Evolutionary conservation across 2,888 invertebrate genomes (phyloP), one percentile per base, ranked within the genome.

Genomic region (Thereva unica): DNA sequence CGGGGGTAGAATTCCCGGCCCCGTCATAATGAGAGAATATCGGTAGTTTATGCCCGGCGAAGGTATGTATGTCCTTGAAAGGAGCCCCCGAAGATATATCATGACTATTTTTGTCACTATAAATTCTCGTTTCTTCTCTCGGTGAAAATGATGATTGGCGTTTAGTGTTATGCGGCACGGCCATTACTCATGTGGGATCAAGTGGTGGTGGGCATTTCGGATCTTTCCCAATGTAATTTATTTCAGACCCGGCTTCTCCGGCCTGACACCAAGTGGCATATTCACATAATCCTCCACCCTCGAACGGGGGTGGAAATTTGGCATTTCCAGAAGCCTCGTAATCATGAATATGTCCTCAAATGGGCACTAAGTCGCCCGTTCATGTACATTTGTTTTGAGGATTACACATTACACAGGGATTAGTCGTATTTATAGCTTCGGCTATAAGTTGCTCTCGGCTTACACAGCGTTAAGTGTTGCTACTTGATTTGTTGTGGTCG

Each of bases 181-280:
- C 59, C 49, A 59, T 59, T 59, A 59, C n/a, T 59, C 59, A 59
- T 59, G 47, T 23, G 47, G 59, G 59, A 59, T 59, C 47, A 59
- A 59, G 49, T 38, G 59, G 47, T 59, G 38, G 47, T 59, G 38
- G 37, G n/a, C 40, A 7, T 47, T 47, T 34, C 40, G 23, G 5
- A 10, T 10, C n/a, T n/a, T 38, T 23, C 12, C 59, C 47, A 7
- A 4, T 45, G 49, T 49, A 38, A 59, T 59, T 59, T 59, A 59
- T 59, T 7, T 34, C 38, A 34, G 59, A 49, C 59, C 47, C 47
- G 38, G 49, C 49, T 10, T 59, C 59, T 59, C 37, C 40, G 34
- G 45, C 59, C 38, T 37, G 59, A 59, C 59, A 59, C 40, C 49
- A 9, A 40, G 37, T 49, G 47, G 47, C 38, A 10, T 12, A 59